A percentile compares a stretch with the other conserved stretches of the same genome.
These are phyloP conservation scores for Manis crassicaudata DNA, from an alignment of 2,797 vertebrate genomes.

Conservation along the genomic window DNA sequence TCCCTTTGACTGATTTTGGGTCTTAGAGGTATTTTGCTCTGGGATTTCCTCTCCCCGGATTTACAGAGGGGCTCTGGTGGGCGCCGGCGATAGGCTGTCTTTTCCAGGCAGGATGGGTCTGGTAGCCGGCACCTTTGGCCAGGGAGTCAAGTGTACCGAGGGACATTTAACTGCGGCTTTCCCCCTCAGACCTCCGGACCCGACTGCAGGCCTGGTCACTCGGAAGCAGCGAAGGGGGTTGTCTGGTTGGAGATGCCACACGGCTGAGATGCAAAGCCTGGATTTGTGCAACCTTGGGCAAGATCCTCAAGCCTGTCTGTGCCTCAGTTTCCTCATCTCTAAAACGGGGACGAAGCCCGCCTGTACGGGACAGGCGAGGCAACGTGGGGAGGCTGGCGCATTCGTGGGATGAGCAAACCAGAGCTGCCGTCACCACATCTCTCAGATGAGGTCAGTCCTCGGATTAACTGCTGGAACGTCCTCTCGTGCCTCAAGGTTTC, in stretches of 20 bases:
- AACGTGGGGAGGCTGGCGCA: background rate
- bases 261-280: background rate
- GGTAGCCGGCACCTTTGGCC: background rate
- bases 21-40: too few species aligned
- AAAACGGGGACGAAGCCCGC: background rate
- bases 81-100: background rate
- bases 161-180: too few species aligned
- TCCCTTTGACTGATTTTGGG: too few species aligned
- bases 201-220: background rate
- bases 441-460: background rate
- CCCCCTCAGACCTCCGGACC: background rate
- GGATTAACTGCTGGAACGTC: background rate
- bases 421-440: background rate
- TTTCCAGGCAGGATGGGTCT: background rate
- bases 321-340: background rate
- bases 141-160: background rate
- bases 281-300: background rate
- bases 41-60: too few species aligned
- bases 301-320: background rate
- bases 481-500: background rate
- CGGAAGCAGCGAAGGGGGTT: background rate
- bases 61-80: background rate
- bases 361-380: accelerated
- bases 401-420: background rate
- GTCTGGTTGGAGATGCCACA: background rate